These are phyloP conservation scores for Agrochola circellaris DNA, from an alignment of 2,888 invertebrate species.

Conservation along the genomic window DNA sequence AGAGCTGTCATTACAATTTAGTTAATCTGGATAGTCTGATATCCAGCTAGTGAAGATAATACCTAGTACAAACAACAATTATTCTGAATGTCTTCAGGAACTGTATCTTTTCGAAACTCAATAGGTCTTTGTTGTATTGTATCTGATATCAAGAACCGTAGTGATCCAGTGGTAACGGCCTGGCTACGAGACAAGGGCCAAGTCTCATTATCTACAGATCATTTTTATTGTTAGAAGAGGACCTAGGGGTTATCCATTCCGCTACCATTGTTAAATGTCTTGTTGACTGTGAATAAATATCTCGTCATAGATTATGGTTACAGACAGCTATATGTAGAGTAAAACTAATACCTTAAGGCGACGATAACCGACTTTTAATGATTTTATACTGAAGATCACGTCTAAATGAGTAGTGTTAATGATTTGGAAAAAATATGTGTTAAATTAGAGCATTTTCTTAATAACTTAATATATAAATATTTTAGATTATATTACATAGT, in stretches of 20 bases:
- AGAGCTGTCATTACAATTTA: not conserved
- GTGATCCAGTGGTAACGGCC: not conserved
- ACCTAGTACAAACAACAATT: not conserved
- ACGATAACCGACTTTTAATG: too few species aligned
- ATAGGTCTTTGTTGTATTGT: not conserved
- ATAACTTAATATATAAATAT: too few species aligned
- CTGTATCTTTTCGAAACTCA: not conserved
- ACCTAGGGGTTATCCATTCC: not conserved
- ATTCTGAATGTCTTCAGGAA: not conserved
- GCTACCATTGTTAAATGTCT: not conserved
- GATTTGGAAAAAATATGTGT: too few species aligned
- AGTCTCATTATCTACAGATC: not conserved
- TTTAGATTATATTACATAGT: too few species aligned
- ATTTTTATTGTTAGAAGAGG: not conserved
- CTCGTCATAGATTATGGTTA: not conserved
- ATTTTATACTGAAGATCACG: too few species aligned
- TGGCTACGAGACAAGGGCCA: not conserved
- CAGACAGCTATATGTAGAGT: too few species aligned
- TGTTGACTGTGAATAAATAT: not conserved
- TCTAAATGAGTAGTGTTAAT: too few species aligned
- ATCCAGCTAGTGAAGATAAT: not conserved
- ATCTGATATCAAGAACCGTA: not conserved
- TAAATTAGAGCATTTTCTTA: too few species aligned
- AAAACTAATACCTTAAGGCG: too few species aligned
- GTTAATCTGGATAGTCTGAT: not conserved